Evolutionary conservation across 2,888 invertebrate genomes (phyloP).

Genomic region (Tenthredo mesomela): DNA sequence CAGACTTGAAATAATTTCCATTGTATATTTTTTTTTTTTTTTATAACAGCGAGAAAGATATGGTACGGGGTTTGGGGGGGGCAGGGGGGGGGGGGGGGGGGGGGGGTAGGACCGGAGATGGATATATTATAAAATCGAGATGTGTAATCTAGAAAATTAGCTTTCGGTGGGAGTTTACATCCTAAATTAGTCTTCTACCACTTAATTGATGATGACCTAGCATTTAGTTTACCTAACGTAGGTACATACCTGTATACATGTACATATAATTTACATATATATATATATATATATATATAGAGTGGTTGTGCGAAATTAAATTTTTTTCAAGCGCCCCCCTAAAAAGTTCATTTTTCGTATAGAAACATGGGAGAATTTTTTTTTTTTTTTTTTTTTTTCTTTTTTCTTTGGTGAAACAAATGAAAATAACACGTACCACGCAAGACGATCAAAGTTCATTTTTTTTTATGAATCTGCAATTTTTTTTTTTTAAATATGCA

Average conservation of each 20-base stretch:
- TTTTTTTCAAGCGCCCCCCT: not conserved
- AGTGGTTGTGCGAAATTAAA: too few relatives aligned
- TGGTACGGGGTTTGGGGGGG: not conserved
- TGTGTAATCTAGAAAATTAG: slow-evolving; percentile 46
- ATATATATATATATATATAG: not conserved
- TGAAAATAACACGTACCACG: too few relatives aligned
- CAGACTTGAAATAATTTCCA: slow-evolving; percentile 38
- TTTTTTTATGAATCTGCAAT: too few relatives aligned
- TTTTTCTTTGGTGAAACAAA: too few relatives aligned
- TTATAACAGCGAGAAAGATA: not conserved
- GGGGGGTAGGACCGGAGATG: slow-evolving; percentile 55
- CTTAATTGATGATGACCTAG: slow-evolving; percentile 43
- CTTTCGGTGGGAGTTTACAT: slow-evolving; percentile 42
- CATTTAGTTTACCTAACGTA: not conserved
- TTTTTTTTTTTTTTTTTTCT: too few relatives aligned
- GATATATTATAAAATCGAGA: slow-evolving; percentile 41
- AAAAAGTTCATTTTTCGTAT: too few relatives aligned
- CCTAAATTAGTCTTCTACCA: slow-evolving; percentile 46
- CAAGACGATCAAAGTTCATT: too few relatives aligned
- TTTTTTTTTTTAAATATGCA: too few relatives aligned
- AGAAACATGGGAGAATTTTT: too few relatives aligned
- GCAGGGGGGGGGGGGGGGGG: slow-evolving; percentile 10
- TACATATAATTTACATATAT: not conserved
- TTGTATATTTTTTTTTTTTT: slow-evolving; percentile 8
- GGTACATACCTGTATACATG: not conserved